Conservation (phyloP, 2,797 vertebrate genomes). For the Acipenser ruthenus region DNA sequence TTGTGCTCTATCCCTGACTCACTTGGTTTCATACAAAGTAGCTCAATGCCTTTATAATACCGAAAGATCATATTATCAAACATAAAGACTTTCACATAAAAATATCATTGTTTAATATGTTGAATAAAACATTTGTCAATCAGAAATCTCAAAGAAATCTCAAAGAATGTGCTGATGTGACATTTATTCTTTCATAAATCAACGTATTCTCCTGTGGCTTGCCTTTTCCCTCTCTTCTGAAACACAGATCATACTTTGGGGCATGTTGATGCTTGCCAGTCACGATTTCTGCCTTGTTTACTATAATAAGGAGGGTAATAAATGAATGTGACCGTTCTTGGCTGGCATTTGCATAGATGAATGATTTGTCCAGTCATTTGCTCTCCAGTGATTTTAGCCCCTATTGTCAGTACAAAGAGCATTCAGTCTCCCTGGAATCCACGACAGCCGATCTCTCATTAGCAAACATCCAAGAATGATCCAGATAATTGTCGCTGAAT, state of each 20-base stretch:
- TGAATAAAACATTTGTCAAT: conserved; percentile 86
- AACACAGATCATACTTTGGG: conserved; percentile 71
- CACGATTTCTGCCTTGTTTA: conserved; percentile 73
- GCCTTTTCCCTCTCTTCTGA: conserved; percentile 73
- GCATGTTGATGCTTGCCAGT: conserved; percentile 78
- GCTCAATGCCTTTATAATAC: not conserved
- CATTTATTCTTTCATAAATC: conserved; percentile 83
- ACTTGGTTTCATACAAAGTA: not conserved
- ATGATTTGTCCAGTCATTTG: conserved; percentile 81
- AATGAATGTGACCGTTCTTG: conserved; percentile 76
- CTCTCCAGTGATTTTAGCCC: conserved; percentile 77
- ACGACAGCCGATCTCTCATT: conserved; percentile 76
- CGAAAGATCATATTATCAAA: conserved; percentile 45
- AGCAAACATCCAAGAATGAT: conserved; percentile 78
- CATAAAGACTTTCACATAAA: conserved; percentile 66
- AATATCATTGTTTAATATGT: conserved; percentile 78
- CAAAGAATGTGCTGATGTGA: conserved; percentile 76
- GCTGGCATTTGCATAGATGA: conserved; percentile 91
- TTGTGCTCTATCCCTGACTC: not conserved
- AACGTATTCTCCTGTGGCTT: conserved; percentile 64
- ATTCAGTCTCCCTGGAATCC: conserved; percentile 73
- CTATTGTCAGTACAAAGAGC: conserved; percentile 86
- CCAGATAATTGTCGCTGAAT: conserved; percentile 87
- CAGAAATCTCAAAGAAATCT: conserved; percentile 75
- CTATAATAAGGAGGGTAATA: conserved; percentile 81